Evolutionary conservation across 2,797 vertebrate genomes (phyloP).

Genomic region (Enteromius fasciolatus): DNA sequence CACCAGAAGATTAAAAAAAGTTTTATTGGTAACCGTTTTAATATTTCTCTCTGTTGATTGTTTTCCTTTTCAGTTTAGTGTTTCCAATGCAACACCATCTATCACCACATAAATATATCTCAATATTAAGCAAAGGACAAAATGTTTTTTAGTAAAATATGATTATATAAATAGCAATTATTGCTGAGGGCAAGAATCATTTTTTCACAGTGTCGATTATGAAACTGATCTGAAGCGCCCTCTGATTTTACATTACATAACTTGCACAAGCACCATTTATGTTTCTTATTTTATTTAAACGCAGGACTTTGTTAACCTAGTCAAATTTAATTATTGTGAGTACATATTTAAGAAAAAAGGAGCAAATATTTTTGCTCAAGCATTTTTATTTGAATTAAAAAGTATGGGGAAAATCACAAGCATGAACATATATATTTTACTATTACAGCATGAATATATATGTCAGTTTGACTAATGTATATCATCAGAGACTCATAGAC

Average conservation of each 20-base stretch:
- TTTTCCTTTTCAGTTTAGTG: not conserved
- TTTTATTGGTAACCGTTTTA: not conserved
- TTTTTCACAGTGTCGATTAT: not conserved
- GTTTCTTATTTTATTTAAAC: not conserved
- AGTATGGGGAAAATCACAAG: not conserved
- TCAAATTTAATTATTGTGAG: not conserved
- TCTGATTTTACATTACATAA: not conserved
- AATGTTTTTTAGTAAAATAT: not conserved
- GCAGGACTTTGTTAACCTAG: not conserved
- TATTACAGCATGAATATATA: conserved; percentile 1
- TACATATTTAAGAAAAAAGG: not conserved
- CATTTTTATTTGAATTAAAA: not conserved
- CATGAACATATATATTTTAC: not conserved
- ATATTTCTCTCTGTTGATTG: not conserved
- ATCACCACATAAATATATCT: not conserved
- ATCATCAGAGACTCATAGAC: not conserved
- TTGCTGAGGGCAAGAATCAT: not conserved
- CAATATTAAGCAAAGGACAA: not conserved
- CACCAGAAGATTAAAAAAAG: not conserved
- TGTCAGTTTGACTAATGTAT: not conserved
- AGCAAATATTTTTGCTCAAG: not conserved
- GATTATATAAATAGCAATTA: not conserved
- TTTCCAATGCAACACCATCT: not conserved
- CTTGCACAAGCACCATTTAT: not conserved
- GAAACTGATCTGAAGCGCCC: not conserved